These are phyloP conservation scores for Trachymyrmex cornetzi DNA, from an alignment of 1,140 invertebrate species.

Conservation along the genomic window DNA sequence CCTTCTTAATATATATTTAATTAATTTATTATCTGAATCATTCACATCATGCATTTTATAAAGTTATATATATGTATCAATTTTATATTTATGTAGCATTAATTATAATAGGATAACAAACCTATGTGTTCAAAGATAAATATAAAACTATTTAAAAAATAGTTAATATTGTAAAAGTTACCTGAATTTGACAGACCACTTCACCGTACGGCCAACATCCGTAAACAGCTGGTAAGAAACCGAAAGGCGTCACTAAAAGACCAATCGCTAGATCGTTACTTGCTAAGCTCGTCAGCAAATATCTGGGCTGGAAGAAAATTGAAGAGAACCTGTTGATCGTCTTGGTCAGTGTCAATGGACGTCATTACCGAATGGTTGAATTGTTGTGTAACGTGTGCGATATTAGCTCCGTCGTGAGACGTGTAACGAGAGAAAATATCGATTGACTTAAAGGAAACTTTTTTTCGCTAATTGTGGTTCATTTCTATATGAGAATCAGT, in stretches of 20 bases:
- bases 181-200: constrained; percentile 95
- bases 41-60: too few species aligned
- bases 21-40: too few species aligned
- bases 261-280: constrained; percentile 95
- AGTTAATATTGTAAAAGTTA: constrained; percentile 81
- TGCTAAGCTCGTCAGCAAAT: constrained; percentile 93
- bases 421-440: constrained; percentile 8
- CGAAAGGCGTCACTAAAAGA: constrained; percentile 93
- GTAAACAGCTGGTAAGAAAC: constrained; percentile 92
- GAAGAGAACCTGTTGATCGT: constrained; percentile 75
- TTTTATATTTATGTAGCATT: not conserved
- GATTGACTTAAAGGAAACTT: constrained; percentile 26
- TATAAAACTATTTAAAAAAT: not conserved
- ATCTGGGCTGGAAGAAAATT: constrained; percentile 91
- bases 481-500: not conserved
- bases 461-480: not conserved
- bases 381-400: constrained; percentile 12
- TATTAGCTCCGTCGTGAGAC: not conserved
- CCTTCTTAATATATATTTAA: too few species aligned
- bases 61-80: not conserved
- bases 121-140: not conserved
- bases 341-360: constrained; percentile 58
- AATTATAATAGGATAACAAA: not conserved
- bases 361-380: constrained; percentile 7
- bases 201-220: constrained; percentile 96